A percentile compares a stretch with the other conserved stretches of the same genome.
phyloP scores from a whole-genome alignment of 2,113 vertebrate species.

The Embiotoca jacksoni region DNA sequence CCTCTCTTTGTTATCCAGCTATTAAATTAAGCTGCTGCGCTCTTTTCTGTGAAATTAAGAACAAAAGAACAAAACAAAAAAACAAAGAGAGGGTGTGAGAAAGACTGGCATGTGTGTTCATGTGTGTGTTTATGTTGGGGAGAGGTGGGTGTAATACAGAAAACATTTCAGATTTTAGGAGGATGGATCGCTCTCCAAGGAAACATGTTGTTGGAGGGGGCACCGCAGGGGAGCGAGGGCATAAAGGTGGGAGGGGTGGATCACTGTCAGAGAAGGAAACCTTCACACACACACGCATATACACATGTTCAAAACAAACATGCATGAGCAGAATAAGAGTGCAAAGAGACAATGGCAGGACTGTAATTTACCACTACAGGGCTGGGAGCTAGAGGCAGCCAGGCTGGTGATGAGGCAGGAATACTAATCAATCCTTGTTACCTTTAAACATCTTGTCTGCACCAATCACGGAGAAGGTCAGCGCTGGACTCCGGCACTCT shows the following conservation, averaged over 20 bases:
- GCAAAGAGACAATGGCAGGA: slow-evolving; percentile 63
- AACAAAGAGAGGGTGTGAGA: slow-evolving; percentile 45
- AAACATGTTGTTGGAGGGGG: slow-evolving; percentile 73
- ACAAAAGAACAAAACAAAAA: slow-evolving; percentile 61
- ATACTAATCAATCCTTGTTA: slow-evolving; percentile 78
- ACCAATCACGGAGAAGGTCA: slow-evolving; percentile 78
- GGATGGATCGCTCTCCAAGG: slow-evolving; percentile 57
- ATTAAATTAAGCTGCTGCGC: slow-evolving; percentile 62
- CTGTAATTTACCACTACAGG: slow-evolving; percentile 49
- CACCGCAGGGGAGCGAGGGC: slow-evolving; percentile 46
- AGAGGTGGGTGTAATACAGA: neutral
- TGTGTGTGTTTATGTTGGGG: neutral
- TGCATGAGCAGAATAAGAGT: slow-evolving; percentile 41
- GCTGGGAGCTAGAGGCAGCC: slow-evolving; percentile 28
- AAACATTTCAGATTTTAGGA: slow-evolving; percentile 35
- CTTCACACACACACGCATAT: slow-evolving; percentile 52
- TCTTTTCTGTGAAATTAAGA: slow-evolving; percentile 61
- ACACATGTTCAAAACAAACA: slow-evolving; percentile 36
- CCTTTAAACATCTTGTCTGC: slow-evolving; percentile 62
- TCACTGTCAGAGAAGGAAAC: slow-evolving; percentile 52
- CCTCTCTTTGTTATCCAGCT: slow-evolving; percentile 61
- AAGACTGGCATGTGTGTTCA: slow-evolving; percentile 5
- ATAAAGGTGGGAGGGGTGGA: slow-evolving; percentile 43
- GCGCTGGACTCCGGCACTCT: slow-evolving; percentile 52
- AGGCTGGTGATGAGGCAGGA: slow-evolving; percentile 49